phyloP scores from a whole-genome alignment of 1,140 invertebrate genomes.

The Heliconius melpomene region DNA sequence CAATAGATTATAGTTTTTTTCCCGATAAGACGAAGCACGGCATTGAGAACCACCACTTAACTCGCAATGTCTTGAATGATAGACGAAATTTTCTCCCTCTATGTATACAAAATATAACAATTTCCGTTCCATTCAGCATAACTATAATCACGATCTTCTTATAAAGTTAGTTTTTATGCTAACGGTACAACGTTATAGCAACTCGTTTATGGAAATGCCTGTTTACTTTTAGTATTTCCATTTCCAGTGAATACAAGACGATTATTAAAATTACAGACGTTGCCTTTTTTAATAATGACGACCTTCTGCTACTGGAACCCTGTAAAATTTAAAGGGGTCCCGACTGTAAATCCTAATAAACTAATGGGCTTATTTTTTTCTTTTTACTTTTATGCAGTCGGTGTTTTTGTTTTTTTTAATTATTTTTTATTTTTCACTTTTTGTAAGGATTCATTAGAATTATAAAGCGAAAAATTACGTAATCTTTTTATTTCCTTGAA shows the following conservation, averaged over 20 bases:
- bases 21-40: not conserved
- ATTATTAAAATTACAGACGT: slow-evolving; percentile 10
- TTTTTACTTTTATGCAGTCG: too few relatives aligned
- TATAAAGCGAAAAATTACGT: too few relatives aligned
- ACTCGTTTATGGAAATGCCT: slow-evolving; percentile 4
- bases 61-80: not conserved
- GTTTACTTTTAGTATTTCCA: slow-evolving; percentile 17
- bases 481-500: too few relatives aligned
- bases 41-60: not conserved
- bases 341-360: too few relatives aligned
- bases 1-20: not conserved
- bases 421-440: too few relatives aligned
- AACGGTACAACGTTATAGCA: not conserved
- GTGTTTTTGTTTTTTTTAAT: too few relatives aligned
- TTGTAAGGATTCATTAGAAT: too few relatives aligned
- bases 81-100: too few relatives aligned
- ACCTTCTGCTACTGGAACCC: not conserved
- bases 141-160: slow-evolving; percentile 8
- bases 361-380: too few relatives aligned
- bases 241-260: slow-evolving; percentile 6
- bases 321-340: too few relatives aligned
- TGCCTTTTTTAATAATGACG: not conserved
- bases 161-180: slow-evolving; percentile 14
- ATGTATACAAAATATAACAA: not conserved
- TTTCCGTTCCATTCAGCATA: not conserved